Evolutionary conservation across 2,888 invertebrate species (phyloP), one percentile per base, ranked within the genome.

Genomic region (Drosophila borborema): DNA sequence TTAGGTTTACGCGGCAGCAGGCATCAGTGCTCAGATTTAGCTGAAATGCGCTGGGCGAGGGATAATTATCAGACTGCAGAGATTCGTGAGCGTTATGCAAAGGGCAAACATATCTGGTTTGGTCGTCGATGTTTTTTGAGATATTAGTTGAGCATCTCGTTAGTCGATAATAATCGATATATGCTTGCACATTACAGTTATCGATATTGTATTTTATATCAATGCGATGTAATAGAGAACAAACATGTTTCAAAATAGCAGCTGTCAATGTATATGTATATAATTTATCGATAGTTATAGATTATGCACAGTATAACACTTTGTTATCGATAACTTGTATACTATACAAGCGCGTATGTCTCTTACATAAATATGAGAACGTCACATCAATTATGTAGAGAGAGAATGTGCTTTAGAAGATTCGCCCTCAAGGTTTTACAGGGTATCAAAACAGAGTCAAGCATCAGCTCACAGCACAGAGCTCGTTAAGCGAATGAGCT

Each of bases 401-500:
- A 38, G 41, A 10, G 9, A 9, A 43, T 41, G 3, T n/a, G n/a
- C 9, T 9, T 41, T n/a, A n/a, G n/a, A n/a, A n/a, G n/a, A n/a
- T n/a, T 12, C 10, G 10, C 12, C 3, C 10, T 20, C 20, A 12
- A 1, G 12, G 20, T 12, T 45, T 40, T 49, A 49, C 31, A 49
- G 40, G 49, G 60, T 40, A 60, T 49, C 18, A 31, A 20, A 41
- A 3, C 9, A 53, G 9, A 59, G 38, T 16, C 53, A 53, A 38
- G 28, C 28, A 48, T 3, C 10, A n/a, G 14, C 20, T 16, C 18
- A 8, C 14, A 23, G 36, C 8, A 28, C 46, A 23, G 46, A 28
- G 40, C 46, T 45, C 56, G 54, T 41, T 70, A 70, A 66, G 67
- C 63, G 56, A 64, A 80, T 75, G 71, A 78, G 75, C 80, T 72